Base-by-base conservation (phyloP, 2,797 vertebrate genomes). In the Spinibarbus caldwelli region DNA sequence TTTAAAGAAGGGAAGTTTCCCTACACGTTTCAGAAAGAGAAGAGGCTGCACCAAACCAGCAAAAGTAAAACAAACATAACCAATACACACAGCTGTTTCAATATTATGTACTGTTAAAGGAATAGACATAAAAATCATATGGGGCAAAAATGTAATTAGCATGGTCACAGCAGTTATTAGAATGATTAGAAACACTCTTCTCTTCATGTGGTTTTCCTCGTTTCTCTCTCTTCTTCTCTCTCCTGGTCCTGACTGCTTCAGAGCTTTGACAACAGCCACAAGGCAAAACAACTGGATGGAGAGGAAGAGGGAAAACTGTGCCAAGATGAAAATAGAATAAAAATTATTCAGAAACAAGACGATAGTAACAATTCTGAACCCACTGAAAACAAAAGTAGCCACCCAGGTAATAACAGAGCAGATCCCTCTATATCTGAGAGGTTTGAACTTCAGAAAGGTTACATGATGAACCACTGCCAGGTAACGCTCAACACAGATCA, bases 201-300 rank as follows among this genome's bases (percentile, higher is more conserved):
- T 92, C 88, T 90, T 83, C 78, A 86, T 91, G 82, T 90, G 91
- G 90, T 92, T 87, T 21, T 34, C 92, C 89, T 57, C 76, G 21
- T 34, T 43, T 78, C 29, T 85, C 11, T 87, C 17, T 67, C 21
- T 78, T 57, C 3, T 0, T 43, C 43, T 43, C 43, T 12, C 43
- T 12, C 43, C 43, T 34, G 31, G 31, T 34, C 31, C 31, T 34
- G 31, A 85, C 66, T 78, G 15, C n/a, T 84, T 89, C n/a, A 90
- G 84, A 78, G 70, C 85, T 59, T 15, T 78, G 21, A 87, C 29
- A 73, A 87, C 68, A 19, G 82, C 54, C 34, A 85, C 19, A 43
- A n/a, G 70, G 29, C 68, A 86, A 36, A 88, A 86, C 23, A 77
- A 31, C 34, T 85, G 86, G 7, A 86, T 12, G 17, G 2, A 68